These are phyloP conservation scores for Drosophila kikkawai DNA, from an alignment of 1,140 invertebrate species.

Conservation along the genomic window DNA sequence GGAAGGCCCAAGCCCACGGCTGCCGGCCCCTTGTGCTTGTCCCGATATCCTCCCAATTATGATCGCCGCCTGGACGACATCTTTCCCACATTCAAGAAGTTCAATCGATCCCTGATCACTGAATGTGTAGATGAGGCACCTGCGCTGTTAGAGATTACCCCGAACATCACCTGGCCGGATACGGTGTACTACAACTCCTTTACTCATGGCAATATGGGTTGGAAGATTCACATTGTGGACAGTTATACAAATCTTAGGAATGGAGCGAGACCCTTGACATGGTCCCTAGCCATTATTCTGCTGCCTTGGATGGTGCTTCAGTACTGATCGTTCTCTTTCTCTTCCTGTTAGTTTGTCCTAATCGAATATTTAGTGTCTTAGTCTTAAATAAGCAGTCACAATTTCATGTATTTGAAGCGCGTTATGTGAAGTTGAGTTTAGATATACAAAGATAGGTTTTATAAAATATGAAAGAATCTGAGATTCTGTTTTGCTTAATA, in stretches of 20 bases:
- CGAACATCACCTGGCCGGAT: constrained; percentile 96
- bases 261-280: constrained; percentile 7
- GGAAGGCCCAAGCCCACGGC: constrained; percentile 91
- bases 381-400: constrained; percentile 61
- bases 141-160: constrained; percentile 92
- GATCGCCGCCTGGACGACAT: constrained; percentile 93
- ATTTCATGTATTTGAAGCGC: constrained; percentile 23
- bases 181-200: constrained; percentile 97
- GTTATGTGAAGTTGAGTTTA: background rate
- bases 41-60: constrained; percentile 87
- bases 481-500: background rate
- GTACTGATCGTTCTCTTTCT: constrained; percentile 36
- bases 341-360: constrained; percentile 16
- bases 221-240: constrained; percentile 94
- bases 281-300: constrained; percentile 18
- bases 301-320: constrained; percentile 35
- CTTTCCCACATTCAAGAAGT: constrained; percentile 92
- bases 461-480: background rate
- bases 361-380: constrained; percentile 46
- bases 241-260: constrained; percentile 85
- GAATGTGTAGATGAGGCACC: constrained; percentile 90
- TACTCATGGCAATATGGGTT: constrained; percentile 95
- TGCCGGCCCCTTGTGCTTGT: constrained; percentile 92
- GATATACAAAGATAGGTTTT: background rate
- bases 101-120: constrained; percentile 90